These are phyloP conservation scores for Ormyrus nitidulus DNA, from an alignment of 2,888 invertebrate genomes.

Conservation along the genomic window DNA sequence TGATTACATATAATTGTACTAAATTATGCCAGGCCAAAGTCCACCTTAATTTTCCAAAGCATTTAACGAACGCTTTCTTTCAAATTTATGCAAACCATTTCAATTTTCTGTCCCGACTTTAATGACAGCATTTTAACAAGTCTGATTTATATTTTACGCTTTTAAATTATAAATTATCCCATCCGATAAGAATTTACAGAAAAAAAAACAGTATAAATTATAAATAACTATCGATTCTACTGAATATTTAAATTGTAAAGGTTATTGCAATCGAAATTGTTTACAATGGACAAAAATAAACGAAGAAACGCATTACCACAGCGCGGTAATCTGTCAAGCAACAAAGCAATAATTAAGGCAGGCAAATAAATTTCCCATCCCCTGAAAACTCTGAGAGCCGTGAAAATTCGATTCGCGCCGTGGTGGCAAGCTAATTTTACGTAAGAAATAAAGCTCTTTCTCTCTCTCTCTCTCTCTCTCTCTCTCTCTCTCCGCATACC, in stretches of 20 bases:
- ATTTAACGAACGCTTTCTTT: not conserved
- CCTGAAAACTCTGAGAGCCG: constrained; percentile 27
- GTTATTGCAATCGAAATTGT: no score
- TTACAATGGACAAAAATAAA: not conserved
- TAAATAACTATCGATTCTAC: no score
- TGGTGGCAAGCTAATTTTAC: constrained; percentile 43
- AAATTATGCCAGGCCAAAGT: constrained; percentile 21
- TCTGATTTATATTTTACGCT: not conserved
- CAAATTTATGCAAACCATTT: not conserved
- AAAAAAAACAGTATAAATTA: no score
- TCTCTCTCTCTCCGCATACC: not conserved
- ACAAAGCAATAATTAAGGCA: constrained; percentile 36
- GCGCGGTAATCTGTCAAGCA: constrained; percentile 16
- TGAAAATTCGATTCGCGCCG: constrained; percentile 43
- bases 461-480: no score
- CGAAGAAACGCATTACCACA: not conserved
- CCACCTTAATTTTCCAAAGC: constrained; percentile 17
- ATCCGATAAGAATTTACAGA: no score
- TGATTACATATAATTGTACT: constrained; percentile 35
- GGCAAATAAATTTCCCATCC: constrained; percentile 25
- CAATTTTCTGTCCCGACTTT: not conserved
- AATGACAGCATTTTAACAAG: constrained; percentile 4
- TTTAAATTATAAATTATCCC: no score
- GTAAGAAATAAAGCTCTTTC: constrained; percentile 20
- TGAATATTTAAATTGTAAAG: no score